Conservation (phyloP, 2,888 invertebrate genomes). For the Epinotia brunnichana region DNA sequence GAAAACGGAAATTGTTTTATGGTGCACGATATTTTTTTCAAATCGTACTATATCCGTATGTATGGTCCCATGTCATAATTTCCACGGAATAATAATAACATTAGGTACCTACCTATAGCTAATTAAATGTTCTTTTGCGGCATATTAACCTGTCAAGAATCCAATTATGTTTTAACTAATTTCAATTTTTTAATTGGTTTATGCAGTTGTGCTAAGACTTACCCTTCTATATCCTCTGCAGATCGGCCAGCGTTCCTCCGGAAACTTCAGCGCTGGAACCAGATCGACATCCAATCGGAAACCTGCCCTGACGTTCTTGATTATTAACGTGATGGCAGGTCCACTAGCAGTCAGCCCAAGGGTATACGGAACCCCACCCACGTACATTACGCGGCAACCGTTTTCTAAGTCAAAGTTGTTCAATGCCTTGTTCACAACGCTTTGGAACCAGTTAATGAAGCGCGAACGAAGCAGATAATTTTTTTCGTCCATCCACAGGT, state of each 20-base stretch:
- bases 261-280: constrained; percentile 80
- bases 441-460: constrained; percentile 82
- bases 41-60: too few species aligned
- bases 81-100: too few species aligned
- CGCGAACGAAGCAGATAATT: constrained; percentile 73
- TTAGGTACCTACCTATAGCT: too few species aligned
- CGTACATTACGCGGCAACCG: constrained; percentile 47
- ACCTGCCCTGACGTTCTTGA: constrained; percentile 56
- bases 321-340: constrained; percentile 82
- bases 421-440: constrained; percentile 71
- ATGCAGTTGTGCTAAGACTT: background rate
- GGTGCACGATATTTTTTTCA: too few species aligned
- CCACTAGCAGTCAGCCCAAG: constrained; percentile 66
- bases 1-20: background rate
- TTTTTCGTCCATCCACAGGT: constrained; percentile 67
- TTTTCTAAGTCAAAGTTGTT: constrained; percentile 55
- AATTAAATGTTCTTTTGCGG: too few species aligned
- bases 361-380: constrained; percentile 69
- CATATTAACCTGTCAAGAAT: too few species aligned
- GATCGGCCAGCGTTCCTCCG: constrained; percentile 71
- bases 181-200: too few species aligned
- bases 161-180: too few species aligned
- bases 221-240: constrained; percentile 56
- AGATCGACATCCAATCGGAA: constrained; percentile 78
- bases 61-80: background rate